These are phyloP conservation scores for Synergus itoensis DNA, from an alignment of 2,888 invertebrate species.

Conservation along the genomic window DNA sequence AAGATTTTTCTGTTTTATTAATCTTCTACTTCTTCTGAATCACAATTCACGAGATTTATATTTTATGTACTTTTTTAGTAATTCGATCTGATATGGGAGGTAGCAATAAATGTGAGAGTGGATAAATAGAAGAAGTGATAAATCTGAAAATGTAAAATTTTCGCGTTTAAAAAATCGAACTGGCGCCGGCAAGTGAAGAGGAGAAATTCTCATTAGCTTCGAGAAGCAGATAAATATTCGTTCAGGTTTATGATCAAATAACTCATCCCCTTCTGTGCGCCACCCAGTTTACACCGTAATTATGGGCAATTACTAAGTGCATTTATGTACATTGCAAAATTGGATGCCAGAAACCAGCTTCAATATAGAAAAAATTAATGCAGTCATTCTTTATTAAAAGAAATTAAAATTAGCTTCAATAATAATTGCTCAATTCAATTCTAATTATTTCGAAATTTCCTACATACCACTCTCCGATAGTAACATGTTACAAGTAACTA, in stretches of 20 bases:
- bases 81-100: neutral
- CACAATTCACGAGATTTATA: neutral
- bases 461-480: too few relatives aligned
- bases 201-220: slow-evolving; percentile 36
- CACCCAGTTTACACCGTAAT: slow-evolving; percentile 37
- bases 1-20: neutral
- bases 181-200: slow-evolving; percentile 26
- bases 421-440: slow-evolving; percentile 12
- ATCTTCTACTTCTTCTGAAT: neutral
- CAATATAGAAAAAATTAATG: neutral
- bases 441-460: slow-evolving; percentile 5
- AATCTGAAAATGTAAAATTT: neutral
- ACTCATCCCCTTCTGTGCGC: slow-evolving; percentile 32
- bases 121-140: neutral
- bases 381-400: neutral
- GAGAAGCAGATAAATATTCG: slow-evolving; percentile 37
- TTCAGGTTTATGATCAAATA: slow-evolving; percentile 39
- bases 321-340: slow-evolving; percentile 33
- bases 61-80: neutral
- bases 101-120: neutral
- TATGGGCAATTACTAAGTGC: slow-evolving; percentile 37
- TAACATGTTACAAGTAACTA: too few relatives aligned
- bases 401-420: neutral
- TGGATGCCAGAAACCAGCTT: neutral
- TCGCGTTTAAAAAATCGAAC: neutral